Base-by-base conservation (phyloP, 2,888 invertebrate species). In the Epinotia bilunana region DNA sequence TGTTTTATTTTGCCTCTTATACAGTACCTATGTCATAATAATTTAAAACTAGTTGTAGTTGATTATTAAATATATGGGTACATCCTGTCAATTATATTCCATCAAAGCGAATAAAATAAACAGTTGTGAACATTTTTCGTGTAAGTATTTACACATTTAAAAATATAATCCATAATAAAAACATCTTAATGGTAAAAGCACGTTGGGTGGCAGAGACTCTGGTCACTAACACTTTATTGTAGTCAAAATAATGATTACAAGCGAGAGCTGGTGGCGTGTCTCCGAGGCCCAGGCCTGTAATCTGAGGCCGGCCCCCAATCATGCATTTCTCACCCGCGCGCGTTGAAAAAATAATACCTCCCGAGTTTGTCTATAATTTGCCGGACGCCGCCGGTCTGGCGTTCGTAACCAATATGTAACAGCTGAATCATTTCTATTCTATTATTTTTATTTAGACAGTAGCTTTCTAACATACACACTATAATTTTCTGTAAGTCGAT, bases 321-420 rank as follows among this genome's bases (percentile, higher is more conserved):
- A 93, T 88, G 91, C 92, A 91, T 90, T 94, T 94, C 93, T 94
- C 94, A 94, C 94, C 92, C 92, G 87, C 81, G 87, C 91, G 94
- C 91, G 93, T 90, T 94, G 93, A 94, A 94, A 94, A 93, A 94
- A 94, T 94, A 92, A 94, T 92, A 91, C 90, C 87, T 90, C 87
- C 86, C 84, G 83, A 90, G 90, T 92, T 93, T 88, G 93, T 93
- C 93, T 93, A 92, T 94, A 94, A 94, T 93, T 94, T 93, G 89
- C 88, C 83, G 88, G 86, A 85, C 86, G 91, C 93, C 92, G 92
- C 89, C 82, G 83, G 16, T 82, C 79, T 81, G 80, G 79, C 78
- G 77, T 77, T 77, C 77, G 81, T 77, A 79, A 79, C 80, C 74
- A 74, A 76, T 77, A 78, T 79, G 79, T 83, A 87, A 85, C 84